Evolutionary conservation across 1,140 invertebrate genomes (phyloP).

Genomic region (Brachionus sp.): DNA sequence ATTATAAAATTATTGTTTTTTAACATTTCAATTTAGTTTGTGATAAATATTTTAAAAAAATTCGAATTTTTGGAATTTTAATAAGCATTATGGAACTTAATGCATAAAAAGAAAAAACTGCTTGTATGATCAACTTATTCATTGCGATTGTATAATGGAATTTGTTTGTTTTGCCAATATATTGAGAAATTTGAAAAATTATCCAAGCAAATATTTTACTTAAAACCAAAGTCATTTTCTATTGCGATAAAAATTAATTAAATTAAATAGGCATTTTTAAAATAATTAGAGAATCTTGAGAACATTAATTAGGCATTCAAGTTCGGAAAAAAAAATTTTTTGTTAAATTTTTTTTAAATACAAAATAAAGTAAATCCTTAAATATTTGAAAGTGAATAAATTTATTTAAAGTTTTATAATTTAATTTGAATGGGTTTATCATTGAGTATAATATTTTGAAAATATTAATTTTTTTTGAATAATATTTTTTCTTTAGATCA

Average conservation of each 20-base stretch:
- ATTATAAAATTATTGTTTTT: slow-evolving; percentile 1
- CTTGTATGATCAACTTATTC: not conserved
- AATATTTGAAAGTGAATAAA: no score
- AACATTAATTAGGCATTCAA: no score
- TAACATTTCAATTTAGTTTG: slow-evolving; percentile 27
- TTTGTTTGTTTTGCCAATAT: not conserved
- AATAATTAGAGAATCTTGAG: not conserved
- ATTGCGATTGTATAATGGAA: not conserved
- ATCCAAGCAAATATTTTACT: not conserved
- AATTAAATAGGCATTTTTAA: not conserved
- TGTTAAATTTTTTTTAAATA: no score
- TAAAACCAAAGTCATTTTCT: not conserved
- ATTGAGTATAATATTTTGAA: no score
- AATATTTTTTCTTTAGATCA: no score
- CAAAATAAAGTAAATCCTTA: no score
- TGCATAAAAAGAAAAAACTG: not conserved
- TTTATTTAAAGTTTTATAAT: no score
- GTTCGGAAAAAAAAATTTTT: no score
- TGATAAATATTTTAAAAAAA: not conserved
- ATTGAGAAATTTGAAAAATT: not conserved
- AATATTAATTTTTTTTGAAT: no score
- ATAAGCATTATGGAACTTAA: not conserved
- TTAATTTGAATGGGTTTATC: no score
- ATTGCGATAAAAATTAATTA: not conserved
- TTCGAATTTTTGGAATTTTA: not conserved